Evolutionary conservation across 2,888 invertebrate species (phyloP).

Genomic region (Cerastis rubricosa): DNA sequence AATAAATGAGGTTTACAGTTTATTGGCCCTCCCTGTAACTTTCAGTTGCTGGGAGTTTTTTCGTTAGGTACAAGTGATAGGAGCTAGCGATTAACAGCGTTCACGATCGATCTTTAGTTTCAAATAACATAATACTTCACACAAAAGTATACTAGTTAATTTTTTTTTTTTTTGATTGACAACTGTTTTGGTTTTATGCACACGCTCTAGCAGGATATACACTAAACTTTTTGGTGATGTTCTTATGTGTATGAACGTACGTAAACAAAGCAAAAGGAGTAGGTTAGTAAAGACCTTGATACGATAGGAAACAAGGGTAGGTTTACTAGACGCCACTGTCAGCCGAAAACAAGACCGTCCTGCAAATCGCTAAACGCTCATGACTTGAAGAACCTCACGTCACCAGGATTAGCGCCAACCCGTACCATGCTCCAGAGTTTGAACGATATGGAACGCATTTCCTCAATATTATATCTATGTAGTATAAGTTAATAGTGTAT

Average conservation of each 20-base stretch:
- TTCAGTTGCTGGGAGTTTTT: constrained; percentile 71
- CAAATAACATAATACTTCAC: neutral
- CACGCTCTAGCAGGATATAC: neutral
- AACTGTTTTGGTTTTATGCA: too few species aligned
- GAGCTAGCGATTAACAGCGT: constrained; percentile 15
- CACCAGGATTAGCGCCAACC: constrained; percentile 74
- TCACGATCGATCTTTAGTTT: neutral
- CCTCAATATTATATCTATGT: constrained; percentile 71
- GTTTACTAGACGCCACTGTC: neutral
- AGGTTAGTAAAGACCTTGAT: neutral
- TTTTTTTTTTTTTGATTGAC: too few species aligned
- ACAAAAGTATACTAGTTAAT: neutral
- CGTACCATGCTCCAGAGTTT: constrained; percentile 78
- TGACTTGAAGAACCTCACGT: constrained; percentile 56
- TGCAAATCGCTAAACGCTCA: constrained; percentile 61
- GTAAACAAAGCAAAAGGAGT: neutral
- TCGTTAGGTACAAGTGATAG: constrained; percentile 49
- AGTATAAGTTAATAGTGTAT: constrained; percentile 49
- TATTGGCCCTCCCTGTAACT: constrained; percentile 82
- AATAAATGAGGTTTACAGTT: constrained; percentile 79
- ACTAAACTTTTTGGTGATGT: neutral
- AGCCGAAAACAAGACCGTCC: neutral
- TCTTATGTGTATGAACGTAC: neutral
- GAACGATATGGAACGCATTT: constrained; percentile 85
- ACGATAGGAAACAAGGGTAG: neutral